phyloP scores from a whole-genome alignment of 2,113 vertebrate genomes.

The Drymodes brunneopygia region DNA sequence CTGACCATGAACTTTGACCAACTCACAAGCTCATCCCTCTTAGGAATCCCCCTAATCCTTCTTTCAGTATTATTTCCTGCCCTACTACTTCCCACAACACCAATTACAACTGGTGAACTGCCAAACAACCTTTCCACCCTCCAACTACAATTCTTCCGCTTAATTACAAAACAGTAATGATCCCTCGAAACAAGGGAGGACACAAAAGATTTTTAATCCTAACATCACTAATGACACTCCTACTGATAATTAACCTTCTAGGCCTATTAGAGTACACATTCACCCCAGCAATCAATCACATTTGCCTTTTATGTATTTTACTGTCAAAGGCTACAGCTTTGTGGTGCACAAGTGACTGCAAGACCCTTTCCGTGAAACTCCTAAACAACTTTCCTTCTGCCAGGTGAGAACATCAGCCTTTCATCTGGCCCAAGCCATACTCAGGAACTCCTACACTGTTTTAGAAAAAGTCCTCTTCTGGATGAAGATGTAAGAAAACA shows the following conservation, averaged over 20 bases:
- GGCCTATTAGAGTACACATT: not conserved
- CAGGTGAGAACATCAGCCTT: not conserved
- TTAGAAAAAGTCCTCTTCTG: not conserved
- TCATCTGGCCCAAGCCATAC: not conserved
- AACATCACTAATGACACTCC: not conserved
- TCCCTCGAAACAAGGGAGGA: not conserved
- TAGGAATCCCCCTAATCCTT: not conserved
- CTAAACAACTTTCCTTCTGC: not conserved
- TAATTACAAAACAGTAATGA: not conserved
- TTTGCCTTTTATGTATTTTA: not conserved
- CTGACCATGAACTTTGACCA: not conserved
- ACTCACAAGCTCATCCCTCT: not conserved
- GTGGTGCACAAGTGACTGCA: not conserved
- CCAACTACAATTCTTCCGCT: not conserved
- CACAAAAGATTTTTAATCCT: not conserved
- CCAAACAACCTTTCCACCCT: not conserved
- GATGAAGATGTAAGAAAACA: not conserved
- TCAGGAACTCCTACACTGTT: not conserved
- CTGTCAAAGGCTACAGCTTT: not conserved
- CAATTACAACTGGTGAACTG: fast-evolving
- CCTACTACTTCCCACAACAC: not conserved
- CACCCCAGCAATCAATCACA: not conserved
- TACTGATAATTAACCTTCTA: not conserved
- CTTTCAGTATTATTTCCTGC: not conserved
- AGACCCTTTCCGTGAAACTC: fast-evolving